Percentiles rank a stretch among this genome's conserved stretches.
These are phyloP conservation scores for Xiphophorus couchianus DNA, from an alignment of 2,113 vertebrate genomes.

Conservation along the genomic window DNA sequence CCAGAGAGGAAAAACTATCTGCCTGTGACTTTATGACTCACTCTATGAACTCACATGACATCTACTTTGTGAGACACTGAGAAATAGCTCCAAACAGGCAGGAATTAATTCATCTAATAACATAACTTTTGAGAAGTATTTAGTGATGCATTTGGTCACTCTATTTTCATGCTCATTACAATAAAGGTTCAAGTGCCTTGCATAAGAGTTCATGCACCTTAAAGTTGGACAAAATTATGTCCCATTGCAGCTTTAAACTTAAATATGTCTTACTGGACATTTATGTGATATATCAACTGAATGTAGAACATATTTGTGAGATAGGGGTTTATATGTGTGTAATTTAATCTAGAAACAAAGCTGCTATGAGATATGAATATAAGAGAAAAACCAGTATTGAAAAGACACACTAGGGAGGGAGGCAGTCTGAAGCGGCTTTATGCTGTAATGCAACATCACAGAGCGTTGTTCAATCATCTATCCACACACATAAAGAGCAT, in stretches of 20 bases:
- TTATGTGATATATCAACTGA: neutral
- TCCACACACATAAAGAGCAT: too few species aligned
- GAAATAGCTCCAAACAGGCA: conserved; percentile 6
- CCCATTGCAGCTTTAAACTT: neutral
- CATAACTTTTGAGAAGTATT: conserved; percentile 1
- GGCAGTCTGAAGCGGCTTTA: too few species aligned
- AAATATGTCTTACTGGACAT: neutral
- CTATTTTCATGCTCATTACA: neutral
- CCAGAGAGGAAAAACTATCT: conserved; percentile 26
- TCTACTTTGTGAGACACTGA: conserved; percentile 34
- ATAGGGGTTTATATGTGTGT: too few species aligned
- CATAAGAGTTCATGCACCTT: too few species aligned
- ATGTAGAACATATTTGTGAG: neutral
- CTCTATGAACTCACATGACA: conserved; percentile 42
- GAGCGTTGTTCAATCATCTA: too few species aligned
- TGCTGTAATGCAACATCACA: too few species aligned
- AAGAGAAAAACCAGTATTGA: too few species aligned
- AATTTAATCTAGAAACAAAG: too few species aligned
- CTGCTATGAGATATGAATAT: too few species aligned
- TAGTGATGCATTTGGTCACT: neutral
- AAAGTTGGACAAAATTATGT: neutral
- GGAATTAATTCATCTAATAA: neutral
- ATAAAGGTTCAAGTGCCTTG: too few species aligned
- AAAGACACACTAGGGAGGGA: too few species aligned
- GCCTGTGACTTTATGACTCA: conserved; percentile 36